These are phyloP conservation scores for Aspidiotus destructor DNA, from an alignment of 2,888 invertebrate species.

Conservation along the genomic window DNA sequence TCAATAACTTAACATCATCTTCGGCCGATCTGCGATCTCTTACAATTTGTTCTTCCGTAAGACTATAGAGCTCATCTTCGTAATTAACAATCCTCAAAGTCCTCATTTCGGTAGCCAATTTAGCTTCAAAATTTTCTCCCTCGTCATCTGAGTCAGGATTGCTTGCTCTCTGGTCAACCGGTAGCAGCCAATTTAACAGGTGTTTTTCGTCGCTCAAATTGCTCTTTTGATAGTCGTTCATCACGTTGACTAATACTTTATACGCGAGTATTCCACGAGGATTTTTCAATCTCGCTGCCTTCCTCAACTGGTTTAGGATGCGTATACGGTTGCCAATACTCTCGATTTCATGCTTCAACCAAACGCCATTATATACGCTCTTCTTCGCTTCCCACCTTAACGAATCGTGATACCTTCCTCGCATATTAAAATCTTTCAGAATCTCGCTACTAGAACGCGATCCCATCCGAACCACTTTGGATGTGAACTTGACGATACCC, in stretches of 20 bases:
- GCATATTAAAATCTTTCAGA: conserved; percentile 40
- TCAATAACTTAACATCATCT: not conserved
- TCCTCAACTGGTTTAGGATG: not conserved
- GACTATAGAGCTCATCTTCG: not conserved
- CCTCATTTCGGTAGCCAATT: no score
- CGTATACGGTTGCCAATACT: not conserved
- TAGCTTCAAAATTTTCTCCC: not conserved
- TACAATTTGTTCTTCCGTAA: not conserved
- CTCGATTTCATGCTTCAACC: not conserved
- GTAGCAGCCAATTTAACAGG: conserved; percentile 2
- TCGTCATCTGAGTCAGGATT: conserved; percentile 5
- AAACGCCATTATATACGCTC: not conserved
- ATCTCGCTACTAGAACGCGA: conserved; percentile 54
- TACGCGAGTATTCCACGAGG: conserved; percentile 1
- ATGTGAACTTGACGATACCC: conserved; percentile 52
- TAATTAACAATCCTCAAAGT: not conserved
- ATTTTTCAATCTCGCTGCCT: not conserved
- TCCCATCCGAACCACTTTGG: conserved; percentile 57
- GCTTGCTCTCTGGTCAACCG: not conserved
- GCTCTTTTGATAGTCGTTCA: not conserved
- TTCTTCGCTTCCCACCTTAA: not conserved
- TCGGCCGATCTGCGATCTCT: not conserved
- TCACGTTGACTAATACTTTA: not conserved
- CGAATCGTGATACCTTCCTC: not conserved
- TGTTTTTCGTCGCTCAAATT: not conserved